phyloP scores from a whole-genome alignment of 2,797 vertebrate species.

The Nyctalus aviator region DNA sequence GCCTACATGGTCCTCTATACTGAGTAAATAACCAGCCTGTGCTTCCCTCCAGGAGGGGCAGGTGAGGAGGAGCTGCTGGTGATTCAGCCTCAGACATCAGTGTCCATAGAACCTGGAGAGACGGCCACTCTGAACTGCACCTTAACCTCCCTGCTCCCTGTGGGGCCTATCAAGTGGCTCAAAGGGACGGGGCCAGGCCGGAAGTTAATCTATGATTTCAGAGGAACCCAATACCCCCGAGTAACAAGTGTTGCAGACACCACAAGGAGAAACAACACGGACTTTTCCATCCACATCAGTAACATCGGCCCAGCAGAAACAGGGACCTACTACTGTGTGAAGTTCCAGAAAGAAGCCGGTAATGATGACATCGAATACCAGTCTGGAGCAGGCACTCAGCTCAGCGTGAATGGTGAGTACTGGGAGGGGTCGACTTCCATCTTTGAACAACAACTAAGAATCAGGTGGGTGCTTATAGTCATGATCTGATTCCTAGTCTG shows the following conservation, averaged over 20 bases:
- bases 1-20: fast-evolving
- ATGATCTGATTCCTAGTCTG: too few species aligned
- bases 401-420: too few species aligned
- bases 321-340: not conserved
- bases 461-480: too few species aligned
- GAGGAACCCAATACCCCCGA: not conserved
- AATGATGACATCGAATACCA: fast-evolving
- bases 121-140: constrained; percentile 55
- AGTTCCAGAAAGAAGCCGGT: too few species aligned
- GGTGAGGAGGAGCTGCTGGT: not conserved
- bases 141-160: fast-evolving
- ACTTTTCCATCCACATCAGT: constrained; percentile 12
- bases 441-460: too few species aligned
- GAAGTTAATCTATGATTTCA: fast-evolving
- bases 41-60: too few species aligned
- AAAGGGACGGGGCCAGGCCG: not conserved
- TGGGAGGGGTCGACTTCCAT: too few species aligned
- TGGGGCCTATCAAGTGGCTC: constrained; percentile 60
- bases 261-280: not conserved
- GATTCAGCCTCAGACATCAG: not conserved
- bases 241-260: fast-evolving
- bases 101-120: not conserved
- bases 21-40: not conserved
- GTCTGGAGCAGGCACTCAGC: too few species aligned
- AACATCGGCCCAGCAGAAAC: not conserved